These are phyloP conservation scores for Trachops cirrhosus DNA, from an alignment of 2,797 vertebrate genomes.

Conservation along the genomic window DNA sequence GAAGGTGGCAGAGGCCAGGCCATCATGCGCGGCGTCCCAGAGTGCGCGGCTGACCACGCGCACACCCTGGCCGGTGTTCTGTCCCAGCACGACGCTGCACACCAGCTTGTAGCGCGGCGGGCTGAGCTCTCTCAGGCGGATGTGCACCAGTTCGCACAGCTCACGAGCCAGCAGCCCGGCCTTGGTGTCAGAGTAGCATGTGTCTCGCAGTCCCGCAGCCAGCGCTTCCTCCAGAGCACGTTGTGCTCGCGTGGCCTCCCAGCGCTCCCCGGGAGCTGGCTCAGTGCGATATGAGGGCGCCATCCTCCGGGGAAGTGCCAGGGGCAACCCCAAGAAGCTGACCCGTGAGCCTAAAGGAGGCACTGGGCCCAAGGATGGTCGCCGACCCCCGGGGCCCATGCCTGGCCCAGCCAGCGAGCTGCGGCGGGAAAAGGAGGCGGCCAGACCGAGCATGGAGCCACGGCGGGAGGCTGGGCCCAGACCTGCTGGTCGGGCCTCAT, in stretches of 20 bases:
- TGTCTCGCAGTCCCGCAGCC: constrained; percentile 24
- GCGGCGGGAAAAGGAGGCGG: constrained; percentile 66
- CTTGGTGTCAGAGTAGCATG: constrained; percentile 68
- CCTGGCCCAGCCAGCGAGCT: constrained; percentile 74
- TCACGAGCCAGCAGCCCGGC: constrained; percentile 67
- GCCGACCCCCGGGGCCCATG: constrained; percentile 56
- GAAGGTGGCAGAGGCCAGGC: constrained; percentile 79
- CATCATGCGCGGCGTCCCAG: constrained; percentile 78
- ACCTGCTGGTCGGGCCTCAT: constrained; percentile 43
- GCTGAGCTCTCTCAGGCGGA: constrained; percentile 76
- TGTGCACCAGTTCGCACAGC: constrained; percentile 80
- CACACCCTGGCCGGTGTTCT: constrained; percentile 78
- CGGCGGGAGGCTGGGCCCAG: constrained; percentile 60
- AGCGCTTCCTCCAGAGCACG: constrained; percentile 74
- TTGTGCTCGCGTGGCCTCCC: constrained; percentile 63
- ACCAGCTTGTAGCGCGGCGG: constrained; percentile 86
- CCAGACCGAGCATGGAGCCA: constrained; percentile 76
- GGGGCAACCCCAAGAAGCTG: constrained; percentile 83
- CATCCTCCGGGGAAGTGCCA: constrained; percentile 71
- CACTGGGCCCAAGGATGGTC: constrained; percentile 80
- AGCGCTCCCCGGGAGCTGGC: constrained; percentile 76
- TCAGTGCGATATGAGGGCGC: constrained; percentile 75
- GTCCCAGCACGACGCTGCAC: constrained; percentile 83
- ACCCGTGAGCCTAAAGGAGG: constrained; percentile 71
- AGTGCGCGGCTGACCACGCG: constrained; percentile 80